phyloP scores from a whole-genome alignment of 2,113 vertebrate species.

The Pitta sordida region DNA sequence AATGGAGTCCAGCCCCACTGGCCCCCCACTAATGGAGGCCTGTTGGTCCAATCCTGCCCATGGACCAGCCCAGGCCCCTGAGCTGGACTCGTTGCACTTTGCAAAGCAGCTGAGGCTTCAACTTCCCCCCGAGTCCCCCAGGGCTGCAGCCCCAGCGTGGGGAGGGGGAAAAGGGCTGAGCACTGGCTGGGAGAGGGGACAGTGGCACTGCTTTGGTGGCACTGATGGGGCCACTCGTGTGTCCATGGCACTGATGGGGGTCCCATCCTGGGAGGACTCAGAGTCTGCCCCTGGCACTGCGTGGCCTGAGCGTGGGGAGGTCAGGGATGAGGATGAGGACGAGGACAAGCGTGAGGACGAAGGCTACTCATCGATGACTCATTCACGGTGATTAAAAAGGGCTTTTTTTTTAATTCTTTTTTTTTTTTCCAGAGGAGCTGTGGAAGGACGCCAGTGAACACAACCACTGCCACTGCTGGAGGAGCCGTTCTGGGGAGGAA shows the following conservation, averaged over 20 bases:
- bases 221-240: no score
- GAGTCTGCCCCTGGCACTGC: background rate
- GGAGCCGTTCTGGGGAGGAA: slow-evolving; percentile 21
- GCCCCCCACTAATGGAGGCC: accelerated
- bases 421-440: background rate
- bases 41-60: accelerated
- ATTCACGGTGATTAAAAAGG: background rate
- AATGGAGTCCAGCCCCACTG: background rate
- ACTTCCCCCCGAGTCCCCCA: accelerated
- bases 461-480: slow-evolving; percentile 19
- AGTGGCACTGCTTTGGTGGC: accelerated
- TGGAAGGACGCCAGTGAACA: slow-evolving; percentile 42
- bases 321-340: background rate
- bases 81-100: background rate
- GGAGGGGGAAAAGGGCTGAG: background rate
- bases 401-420: background rate
- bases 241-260: background rate
- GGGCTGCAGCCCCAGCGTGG: background rate
- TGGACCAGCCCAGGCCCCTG: background rate
- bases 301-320: background rate
- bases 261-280: background rate
- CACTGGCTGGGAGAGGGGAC: background rate
- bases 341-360: background rate
- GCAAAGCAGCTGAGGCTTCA: background rate
- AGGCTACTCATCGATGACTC: background rate